A percentile compares a stretch with the other conserved stretches of the same genome.
Evolutionary conservation across 2,797 vertebrate species (phyloP).

Genomic region (Tokudaia muenninki): DNA sequence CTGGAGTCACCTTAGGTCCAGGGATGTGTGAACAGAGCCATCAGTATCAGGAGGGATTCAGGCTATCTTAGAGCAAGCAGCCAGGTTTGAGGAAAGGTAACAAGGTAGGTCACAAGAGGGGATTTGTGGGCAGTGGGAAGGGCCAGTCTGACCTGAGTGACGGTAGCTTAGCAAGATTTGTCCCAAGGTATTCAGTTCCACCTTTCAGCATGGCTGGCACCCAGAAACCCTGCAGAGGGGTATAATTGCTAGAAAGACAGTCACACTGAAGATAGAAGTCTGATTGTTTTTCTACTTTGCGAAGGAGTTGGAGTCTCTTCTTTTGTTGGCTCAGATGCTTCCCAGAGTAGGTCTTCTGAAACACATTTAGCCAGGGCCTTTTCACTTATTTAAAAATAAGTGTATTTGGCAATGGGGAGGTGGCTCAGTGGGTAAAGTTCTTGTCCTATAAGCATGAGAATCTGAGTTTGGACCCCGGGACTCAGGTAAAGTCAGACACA

Average conservation of each 20-base stretch:
- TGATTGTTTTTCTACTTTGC: background rate
- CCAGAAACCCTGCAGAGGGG: background rate
- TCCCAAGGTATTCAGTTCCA: too few species aligned
- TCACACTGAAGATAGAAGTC: background rate
- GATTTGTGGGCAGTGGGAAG: background rate
- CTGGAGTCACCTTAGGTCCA: background rate
- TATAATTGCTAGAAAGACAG: background rate
- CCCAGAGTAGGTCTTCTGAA: background rate
- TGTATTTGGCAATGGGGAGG: fast-evolving
- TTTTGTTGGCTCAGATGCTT: background rate
- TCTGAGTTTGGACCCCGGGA: background rate
- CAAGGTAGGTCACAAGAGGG: background rate
- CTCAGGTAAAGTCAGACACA: background rate
- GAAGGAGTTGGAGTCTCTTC: background rate
- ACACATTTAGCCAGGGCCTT: background rate
- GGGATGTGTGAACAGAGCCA: background rate
- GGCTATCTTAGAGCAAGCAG: background rate
- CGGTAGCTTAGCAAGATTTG: too few species aligned
- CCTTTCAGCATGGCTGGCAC: background rate
- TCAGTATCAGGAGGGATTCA: background rate
- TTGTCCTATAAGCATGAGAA: background rate
- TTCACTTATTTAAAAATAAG: background rate
- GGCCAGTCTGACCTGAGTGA: background rate
- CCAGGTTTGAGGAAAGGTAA: background rate
- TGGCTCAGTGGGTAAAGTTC: too few species aligned